Conservation (phyloP, 2,113 vertebrate species). For the Macheiramphus alcinus region DNA sequence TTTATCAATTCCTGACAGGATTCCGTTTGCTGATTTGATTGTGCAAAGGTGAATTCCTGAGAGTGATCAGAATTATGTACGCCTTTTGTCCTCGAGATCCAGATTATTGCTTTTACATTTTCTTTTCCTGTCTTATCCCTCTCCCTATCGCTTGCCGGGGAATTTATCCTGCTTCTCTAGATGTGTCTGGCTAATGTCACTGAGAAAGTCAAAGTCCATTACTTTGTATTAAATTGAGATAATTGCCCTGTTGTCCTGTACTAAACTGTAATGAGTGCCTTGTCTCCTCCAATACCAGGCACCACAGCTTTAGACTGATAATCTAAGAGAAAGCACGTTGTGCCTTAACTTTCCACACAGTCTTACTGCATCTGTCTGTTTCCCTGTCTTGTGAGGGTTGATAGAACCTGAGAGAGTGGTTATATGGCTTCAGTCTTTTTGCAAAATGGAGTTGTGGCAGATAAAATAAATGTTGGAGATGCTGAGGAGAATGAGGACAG, state of each 20-base stretch:
- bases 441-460: not conserved
- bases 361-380: not conserved
- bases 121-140: not conserved
- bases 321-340: not conserved
- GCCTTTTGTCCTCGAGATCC: not conserved
- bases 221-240: not conserved
- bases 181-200: not conserved
- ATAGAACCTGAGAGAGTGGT: not conserved
- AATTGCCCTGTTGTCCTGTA: conserved; percentile 1
- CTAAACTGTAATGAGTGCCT: not conserved
- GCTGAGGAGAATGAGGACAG: not conserved
- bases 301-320: not conserved
- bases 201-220: not conserved
- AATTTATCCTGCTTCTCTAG: not conserved
- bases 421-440: not conserved
- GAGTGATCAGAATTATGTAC: not conserved
- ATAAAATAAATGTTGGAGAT: not conserved
- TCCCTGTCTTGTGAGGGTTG: not conserved
- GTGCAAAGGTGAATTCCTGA: not conserved
- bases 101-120: not conserved
- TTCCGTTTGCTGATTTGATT: not conserved
- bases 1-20: not conserved
- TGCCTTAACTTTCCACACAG: not conserved
- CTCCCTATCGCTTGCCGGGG: not conserved
- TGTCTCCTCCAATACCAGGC: not conserved